phyloP scores from a whole-genome alignment of 1,140 invertebrate genomes.

The Glossosoma conforme region DNA sequence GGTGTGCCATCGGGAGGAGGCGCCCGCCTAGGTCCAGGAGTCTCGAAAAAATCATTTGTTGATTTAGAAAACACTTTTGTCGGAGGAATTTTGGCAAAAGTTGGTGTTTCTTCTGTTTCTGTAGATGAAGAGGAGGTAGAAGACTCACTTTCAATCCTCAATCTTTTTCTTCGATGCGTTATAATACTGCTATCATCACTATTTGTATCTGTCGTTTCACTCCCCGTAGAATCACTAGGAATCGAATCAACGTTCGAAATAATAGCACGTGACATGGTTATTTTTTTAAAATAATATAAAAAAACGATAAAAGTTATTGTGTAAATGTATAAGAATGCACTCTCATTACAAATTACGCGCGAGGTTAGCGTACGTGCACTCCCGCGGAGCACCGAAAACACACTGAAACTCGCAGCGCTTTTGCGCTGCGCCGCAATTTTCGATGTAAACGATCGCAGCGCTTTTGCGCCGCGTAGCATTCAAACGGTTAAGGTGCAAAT shows the following conservation, averaged over 20 bases:
- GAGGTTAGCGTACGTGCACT: too few species aligned
- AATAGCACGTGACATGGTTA: too few species aligned
- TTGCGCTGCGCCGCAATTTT: constrained; percentile 2
- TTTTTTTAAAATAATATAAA: too few species aligned
- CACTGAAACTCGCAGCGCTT: constrained; percentile 1
- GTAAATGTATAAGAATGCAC: too few species aligned
- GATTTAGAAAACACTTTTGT: constrained; percentile 17
- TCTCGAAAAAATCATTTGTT: constrained; percentile 22
- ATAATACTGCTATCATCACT: constrained; percentile 13
- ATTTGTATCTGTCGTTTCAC: constrained; percentile 14
- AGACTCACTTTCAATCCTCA: constrained; percentile 14
- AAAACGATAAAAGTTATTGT: too few species aligned
- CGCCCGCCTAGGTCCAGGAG: constrained; percentile 23
- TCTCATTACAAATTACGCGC: too few species aligned
- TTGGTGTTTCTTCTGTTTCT: constrained; percentile 17
- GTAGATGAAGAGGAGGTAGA: constrained; percentile 15
- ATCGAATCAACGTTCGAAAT: too few species aligned
- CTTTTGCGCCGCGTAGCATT: constrained; percentile 38
- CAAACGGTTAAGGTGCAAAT: neutral
- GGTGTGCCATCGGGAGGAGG: constrained; percentile 16
- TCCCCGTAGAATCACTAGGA: constrained; percentile 6
- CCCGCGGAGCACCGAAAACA: constrained; percentile 10
- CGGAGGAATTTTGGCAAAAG: constrained; percentile 13
- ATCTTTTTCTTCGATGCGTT: constrained; percentile 13
- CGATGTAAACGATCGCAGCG: constrained; percentile 12